A percentile compares a stretch with the other conserved stretches of the same genome.
These are phyloP conservation scores for Hesperophylax magnus DNA, from an alignment of 1,140 invertebrate species.

Conservation along the genomic window DNA sequence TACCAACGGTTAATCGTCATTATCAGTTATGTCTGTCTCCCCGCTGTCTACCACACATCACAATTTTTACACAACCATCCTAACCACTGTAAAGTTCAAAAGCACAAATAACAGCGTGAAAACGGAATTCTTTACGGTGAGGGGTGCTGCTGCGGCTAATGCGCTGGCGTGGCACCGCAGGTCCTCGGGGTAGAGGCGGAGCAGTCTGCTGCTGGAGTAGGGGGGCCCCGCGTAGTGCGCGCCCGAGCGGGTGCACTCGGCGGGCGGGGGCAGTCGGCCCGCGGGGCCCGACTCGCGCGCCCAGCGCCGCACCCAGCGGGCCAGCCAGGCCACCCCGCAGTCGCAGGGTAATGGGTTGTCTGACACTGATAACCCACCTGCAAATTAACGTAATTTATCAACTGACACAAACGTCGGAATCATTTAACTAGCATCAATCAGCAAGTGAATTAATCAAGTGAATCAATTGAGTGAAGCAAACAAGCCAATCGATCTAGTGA, in stretches of 20 bases:
- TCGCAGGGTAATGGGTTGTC: constrained; percentile 90
- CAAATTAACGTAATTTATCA: constrained; percentile 44
- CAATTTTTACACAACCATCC: neutral
- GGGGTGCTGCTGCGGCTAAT: constrained; percentile 72
- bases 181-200: constrained; percentile 81
- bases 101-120: neutral
- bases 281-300: constrained; percentile 78
- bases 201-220: constrained; percentile 62
- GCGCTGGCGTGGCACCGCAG: constrained; percentile 83
- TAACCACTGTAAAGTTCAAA: neutral
- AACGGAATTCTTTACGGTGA: constrained; percentile 16
- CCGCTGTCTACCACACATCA: too few relatives aligned
- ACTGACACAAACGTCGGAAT: too few relatives aligned
- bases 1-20: too few relatives aligned
- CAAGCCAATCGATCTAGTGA: too few relatives aligned
- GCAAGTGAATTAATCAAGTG: too few relatives aligned
- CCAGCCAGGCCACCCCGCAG: constrained; percentile 90
- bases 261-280: constrained; percentile 64
- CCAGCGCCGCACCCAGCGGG: constrained; percentile 90
- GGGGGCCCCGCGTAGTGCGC: constrained; percentile 62
- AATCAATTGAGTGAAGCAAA: too few relatives aligned
- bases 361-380: constrained; percentile 86
- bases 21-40: too few relatives aligned
- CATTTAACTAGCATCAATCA: too few relatives aligned
- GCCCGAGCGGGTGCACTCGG: constrained; percentile 77